These are phyloP conservation scores for Threskiornis aethiopicus DNA, from an alignment of 2,797 vertebrate genomes.

Conservation along the genomic window DNA sequence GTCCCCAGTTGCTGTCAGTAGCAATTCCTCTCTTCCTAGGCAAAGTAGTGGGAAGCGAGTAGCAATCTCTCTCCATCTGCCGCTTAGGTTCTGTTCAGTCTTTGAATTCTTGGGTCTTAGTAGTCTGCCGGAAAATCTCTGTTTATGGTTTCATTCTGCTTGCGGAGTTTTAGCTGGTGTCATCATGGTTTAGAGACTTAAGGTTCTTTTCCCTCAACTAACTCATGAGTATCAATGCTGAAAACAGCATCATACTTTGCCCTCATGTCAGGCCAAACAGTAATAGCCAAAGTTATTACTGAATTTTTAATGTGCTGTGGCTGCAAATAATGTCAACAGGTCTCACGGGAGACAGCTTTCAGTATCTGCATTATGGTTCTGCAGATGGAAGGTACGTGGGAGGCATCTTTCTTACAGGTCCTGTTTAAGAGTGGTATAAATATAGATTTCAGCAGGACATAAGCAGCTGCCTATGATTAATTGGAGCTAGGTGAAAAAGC, in stretches of 20 bases:
- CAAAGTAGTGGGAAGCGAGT: neutral
- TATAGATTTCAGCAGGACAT: neutral
- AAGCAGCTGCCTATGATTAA: constrained; percentile 5
- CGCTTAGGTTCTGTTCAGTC: neutral
- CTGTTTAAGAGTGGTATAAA: constrained; percentile 8
- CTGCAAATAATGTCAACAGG: neutral
- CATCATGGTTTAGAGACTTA: neutral
- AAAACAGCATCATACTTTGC: neutral
- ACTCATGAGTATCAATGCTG: neutral
- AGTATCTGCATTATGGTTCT: neutral
- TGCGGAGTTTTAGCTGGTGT: neutral
- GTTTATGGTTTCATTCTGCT: neutral
- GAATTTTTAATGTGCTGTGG: neutral
- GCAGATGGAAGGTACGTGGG: constrained; percentile 12
- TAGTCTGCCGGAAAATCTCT: neutral
- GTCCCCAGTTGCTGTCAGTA: neutral
- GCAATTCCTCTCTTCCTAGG: neutral
- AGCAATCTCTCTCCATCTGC: neutral
- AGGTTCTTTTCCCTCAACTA: neutral
- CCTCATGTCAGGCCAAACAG: neutral
- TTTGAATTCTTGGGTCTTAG: neutral
- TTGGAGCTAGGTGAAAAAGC: neutral
- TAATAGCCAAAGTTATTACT: neutral
- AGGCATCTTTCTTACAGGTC: neutral
- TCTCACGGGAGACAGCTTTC: neutral